These are phyloP conservation scores for Herpailurus yagouaroundi DNA, from an alignment of 2,113 vertebrate species.

Conservation along the genomic window DNA sequence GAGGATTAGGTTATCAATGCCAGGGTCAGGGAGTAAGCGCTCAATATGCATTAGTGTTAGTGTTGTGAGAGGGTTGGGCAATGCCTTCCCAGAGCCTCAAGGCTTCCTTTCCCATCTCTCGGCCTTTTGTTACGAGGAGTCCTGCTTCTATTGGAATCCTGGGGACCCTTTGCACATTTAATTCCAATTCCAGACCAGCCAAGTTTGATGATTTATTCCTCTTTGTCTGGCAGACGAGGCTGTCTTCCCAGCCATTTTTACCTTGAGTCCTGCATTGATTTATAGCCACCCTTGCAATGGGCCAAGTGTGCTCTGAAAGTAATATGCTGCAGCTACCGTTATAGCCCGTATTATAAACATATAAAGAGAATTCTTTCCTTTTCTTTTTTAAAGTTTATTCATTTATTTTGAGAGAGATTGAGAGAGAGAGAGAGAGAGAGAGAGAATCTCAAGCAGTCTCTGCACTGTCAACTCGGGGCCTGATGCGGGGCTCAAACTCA, in stretches of 20 bases:
- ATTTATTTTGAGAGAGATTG: too few species aligned
- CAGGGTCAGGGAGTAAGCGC: too few species aligned
- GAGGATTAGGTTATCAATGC: background rate
- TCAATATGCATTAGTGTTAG: accelerated
- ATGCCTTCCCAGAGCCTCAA: background rate
- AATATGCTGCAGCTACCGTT: accelerated
- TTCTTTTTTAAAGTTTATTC: too few species aligned
- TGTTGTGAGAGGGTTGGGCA: too few species aligned
- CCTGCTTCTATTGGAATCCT: background rate
- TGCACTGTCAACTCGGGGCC: too few species aligned
- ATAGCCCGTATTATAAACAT: too few species aligned
- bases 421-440: too few species aligned
- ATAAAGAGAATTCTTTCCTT: background rate
- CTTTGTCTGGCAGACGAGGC: background rate
- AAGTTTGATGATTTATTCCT: background rate
- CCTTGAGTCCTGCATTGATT: background rate
- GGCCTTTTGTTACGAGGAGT: background rate
- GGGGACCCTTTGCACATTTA: background rate
- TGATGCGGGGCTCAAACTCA: too few species aligned
- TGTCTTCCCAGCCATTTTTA: background rate
- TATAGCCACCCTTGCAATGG: too few species aligned
- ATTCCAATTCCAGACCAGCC: background rate
- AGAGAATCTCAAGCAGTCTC: too few species aligned
- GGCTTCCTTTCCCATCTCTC: background rate
- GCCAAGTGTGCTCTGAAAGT: background rate